Evolutionary conservation across 2,113 vertebrate species (phyloP), one percentile per base, ranked within the genome.

Genomic region (Spea multiplicata): DNA sequence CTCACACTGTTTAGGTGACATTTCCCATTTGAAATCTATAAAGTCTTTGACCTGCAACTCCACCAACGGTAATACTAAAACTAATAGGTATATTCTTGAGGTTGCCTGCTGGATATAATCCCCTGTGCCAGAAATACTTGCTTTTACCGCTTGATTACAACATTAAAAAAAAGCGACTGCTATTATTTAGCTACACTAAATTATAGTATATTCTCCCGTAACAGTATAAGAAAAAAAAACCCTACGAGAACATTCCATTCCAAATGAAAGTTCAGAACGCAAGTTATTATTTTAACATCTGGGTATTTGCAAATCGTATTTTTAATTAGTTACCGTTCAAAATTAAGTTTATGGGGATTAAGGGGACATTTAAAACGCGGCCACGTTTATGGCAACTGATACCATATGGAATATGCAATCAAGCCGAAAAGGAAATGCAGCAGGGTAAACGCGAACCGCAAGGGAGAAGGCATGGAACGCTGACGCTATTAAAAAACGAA

Each of bases 361-460:
- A 49, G 61, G 61, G 73, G 61, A 49, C 46, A 50, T 66, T 50
- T 52, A 13, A 50, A 12, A 17, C 44, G 70, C 8, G 17, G 70
- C 70, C 50, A 44, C 44, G 45, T 74, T 74, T 52, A 30, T 16
- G 48, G 59, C 65, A 74, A 74, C 46, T 7, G 73, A 49, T 64
- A 65, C 73, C 73, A 74, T 74, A 74, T 74, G 59, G 73, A 49
- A 74, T 50, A 74, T 49, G 46, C 59, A 65, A 50, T 74, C 73
- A 65, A 65, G 59, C 73, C 65, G 47, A 47, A 74, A 65, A 30
- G 59, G 67, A 47, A 47, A 49, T 45, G 46, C n/a, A 49, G 67
- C 8, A 69, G 46, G 67, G 67, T 69, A 69, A 69, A 46, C 67
- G 16, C 7, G 14, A 47, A 49, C 67, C 46, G 44, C 46, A 69